A percentile compares a stretch with the other conserved stretches of the same genome.
phyloP scores from a whole-genome alignment of 2,113 vertebrate species.

The Eubucco bourcierii region DNA sequence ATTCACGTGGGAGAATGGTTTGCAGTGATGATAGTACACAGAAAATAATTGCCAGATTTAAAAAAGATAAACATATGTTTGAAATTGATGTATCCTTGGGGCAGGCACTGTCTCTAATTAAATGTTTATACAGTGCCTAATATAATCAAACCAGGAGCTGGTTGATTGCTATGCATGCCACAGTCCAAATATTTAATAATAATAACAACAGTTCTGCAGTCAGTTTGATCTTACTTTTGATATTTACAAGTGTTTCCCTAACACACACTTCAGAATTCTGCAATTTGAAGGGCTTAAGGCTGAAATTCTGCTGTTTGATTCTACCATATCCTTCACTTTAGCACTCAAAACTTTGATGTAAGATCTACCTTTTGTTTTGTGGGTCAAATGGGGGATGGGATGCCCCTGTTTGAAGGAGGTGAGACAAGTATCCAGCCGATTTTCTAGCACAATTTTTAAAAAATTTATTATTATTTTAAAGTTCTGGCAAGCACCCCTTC shows the following conservation, averaged over 20 bases:
- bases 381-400: not conserved
- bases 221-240: not conserved
- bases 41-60: conserved; percentile 17
- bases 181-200: conserved; percentile 32
- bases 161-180: not conserved
- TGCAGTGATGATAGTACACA: not conserved
- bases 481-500: not conserved
- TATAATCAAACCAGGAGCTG: conserved; percentile 4
- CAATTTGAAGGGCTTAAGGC: not conserved
- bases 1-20: not conserved
- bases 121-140: conserved; percentile 5
- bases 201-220: not conserved
- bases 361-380: not conserved
- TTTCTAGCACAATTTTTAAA: not conserved
- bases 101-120: conserved; percentile 9
- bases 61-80: conserved; percentile 7
- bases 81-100: not conserved
- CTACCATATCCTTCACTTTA: not conserved
- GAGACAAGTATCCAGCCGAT: not conserved
- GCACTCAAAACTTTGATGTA: not conserved
- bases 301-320: not conserved
- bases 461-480: not conserved
- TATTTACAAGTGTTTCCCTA: conserved; percentile 28
- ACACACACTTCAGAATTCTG: not conserved
- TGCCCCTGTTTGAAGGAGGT: not conserved